A percentile compares a stretch with the other conserved stretches of the same genome.
Conservation (phyloP, 2,888 invertebrate genomes). For the Acanthosoma haemorrhoidale region DNA sequence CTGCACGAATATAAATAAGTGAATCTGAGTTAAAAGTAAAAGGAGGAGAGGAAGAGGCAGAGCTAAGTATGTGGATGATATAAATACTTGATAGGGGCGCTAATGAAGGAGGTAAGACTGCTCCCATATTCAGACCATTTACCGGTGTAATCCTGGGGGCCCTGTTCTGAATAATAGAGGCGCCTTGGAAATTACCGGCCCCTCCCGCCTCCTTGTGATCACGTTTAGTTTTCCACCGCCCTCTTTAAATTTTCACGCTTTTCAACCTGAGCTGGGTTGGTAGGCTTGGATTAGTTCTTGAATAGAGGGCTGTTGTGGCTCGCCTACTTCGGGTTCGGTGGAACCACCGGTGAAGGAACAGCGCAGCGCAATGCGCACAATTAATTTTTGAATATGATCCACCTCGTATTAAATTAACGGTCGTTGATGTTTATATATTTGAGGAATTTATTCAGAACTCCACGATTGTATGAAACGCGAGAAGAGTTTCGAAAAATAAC, state of each 20-base stretch:
- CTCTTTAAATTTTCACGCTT: conserved; percentile 4
- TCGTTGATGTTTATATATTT: too few species aligned
- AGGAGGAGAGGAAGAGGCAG: background rate
- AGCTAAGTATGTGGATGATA: conserved; percentile 22
- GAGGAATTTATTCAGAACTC: too few species aligned
- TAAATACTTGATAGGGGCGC: conserved; percentile 8
- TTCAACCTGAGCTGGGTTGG: background rate
- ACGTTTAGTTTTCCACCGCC: conserved; percentile 4
- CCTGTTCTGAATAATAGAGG: conserved; percentile 6
- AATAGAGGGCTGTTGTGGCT: too few species aligned
- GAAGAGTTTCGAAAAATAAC: too few species aligned
- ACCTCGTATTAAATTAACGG: too few species aligned
- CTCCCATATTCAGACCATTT: conserved; percentile 27
- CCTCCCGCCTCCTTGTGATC: conserved; percentile 9
- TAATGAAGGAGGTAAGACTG: conserved; percentile 19
- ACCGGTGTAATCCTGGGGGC: conserved; percentile 14
- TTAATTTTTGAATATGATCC: too few species aligned
- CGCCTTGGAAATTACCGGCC: conserved; percentile 12
- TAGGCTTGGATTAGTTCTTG: background rate
- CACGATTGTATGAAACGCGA: too few species aligned
- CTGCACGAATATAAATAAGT: conserved; percentile 5
- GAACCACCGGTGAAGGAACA: too few species aligned
- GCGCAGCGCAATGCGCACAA: too few species aligned
- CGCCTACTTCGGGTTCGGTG: too few species aligned
- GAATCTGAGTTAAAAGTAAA: conserved; percentile 3